Evolutionary conservation across 2,113 vertebrate species (phyloP).

Genomic region (Engraulis encrasicolus): DNA sequence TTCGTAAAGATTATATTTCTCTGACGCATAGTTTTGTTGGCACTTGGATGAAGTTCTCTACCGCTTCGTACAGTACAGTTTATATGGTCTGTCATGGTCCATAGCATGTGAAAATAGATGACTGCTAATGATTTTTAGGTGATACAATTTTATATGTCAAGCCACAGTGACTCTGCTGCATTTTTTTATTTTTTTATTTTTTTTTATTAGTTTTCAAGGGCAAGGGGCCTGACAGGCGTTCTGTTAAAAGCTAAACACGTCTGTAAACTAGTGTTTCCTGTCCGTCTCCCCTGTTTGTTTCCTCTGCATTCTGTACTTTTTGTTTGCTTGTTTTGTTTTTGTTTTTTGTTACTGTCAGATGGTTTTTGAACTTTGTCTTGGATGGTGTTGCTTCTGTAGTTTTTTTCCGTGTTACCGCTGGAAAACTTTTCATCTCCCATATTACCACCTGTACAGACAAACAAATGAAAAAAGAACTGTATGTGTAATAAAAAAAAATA

Average conservation of each 20-base stretch:
- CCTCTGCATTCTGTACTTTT: neutral
- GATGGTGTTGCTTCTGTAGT: neutral
- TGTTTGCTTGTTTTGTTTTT: too few relatives aligned
- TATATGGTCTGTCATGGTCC: neutral
- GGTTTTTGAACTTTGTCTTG: neutral
- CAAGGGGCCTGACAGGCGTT: neutral
- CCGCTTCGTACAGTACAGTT: too few relatives aligned
- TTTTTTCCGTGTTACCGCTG: neutral
- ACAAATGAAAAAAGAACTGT: slow-evolving; percentile 2
- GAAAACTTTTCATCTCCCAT: neutral
- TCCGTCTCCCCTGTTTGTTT: neutral
- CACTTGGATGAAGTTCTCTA: slow-evolving; percentile 12
- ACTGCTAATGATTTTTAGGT: slow-evolving; percentile 5
- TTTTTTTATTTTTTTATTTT: neutral
- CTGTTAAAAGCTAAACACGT: slow-evolving; percentile 9
- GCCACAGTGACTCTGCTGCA: neutral
- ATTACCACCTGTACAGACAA: slow-evolving; percentile 9
- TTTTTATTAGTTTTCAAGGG: too few relatives aligned
- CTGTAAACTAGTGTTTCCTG: neutral
- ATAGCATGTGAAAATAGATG: slow-evolving; percentile 21
- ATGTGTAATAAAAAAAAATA: neutral
- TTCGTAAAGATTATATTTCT: slow-evolving; percentile 4
- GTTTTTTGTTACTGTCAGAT: neutral
- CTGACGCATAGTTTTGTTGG: neutral
- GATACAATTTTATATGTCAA: neutral